phyloP scores from a whole-genome alignment of 2,113 vertebrate genomes.

The Tor tambroides region DNA sequence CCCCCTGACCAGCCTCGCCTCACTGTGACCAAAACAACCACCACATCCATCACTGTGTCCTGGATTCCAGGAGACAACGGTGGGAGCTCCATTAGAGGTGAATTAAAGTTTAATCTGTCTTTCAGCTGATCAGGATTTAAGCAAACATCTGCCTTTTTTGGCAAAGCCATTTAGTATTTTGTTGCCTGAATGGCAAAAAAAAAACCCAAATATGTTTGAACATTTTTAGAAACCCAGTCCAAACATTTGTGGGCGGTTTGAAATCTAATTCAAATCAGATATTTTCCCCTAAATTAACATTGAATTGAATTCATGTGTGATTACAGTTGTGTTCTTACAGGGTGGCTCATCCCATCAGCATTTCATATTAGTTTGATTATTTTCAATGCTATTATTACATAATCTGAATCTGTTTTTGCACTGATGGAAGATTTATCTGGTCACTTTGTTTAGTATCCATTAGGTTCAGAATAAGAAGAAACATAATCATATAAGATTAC shows the following conservation, averaged over 20 bases:
- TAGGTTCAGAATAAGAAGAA: not conserved
- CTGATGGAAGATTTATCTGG: not conserved
- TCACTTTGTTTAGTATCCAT: not conserved
- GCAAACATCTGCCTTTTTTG: too few relatives aligned
- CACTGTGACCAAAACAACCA: conserved; percentile 97
- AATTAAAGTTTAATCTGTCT: not conserved
- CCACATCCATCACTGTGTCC: conserved; percentile 95
- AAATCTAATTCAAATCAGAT: not conserved
- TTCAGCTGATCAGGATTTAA: not conserved
- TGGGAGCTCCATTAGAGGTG: conserved; percentile 97
- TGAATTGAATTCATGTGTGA: not conserved
- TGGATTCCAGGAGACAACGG: conserved; percentile 99
- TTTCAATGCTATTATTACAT: not conserved
- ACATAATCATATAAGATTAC: not conserved
- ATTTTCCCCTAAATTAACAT: not conserved
- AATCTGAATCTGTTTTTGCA: not conserved
- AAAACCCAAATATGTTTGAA: too few relatives aligned
- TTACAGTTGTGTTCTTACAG: not conserved
- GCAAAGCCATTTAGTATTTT: too few relatives aligned
- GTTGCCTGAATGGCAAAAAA: too few relatives aligned
- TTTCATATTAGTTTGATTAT: not conserved
- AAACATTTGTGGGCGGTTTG: not conserved
- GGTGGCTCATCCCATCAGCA: not conserved
- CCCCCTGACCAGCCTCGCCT: conserved; percentile 98
- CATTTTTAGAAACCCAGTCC: too few relatives aligned